Evolutionary conservation across 2,113 vertebrate species (phyloP), one percentile per base, ranked within the genome.

Genomic region (Ornithorhynchus anatinus): DNA sequence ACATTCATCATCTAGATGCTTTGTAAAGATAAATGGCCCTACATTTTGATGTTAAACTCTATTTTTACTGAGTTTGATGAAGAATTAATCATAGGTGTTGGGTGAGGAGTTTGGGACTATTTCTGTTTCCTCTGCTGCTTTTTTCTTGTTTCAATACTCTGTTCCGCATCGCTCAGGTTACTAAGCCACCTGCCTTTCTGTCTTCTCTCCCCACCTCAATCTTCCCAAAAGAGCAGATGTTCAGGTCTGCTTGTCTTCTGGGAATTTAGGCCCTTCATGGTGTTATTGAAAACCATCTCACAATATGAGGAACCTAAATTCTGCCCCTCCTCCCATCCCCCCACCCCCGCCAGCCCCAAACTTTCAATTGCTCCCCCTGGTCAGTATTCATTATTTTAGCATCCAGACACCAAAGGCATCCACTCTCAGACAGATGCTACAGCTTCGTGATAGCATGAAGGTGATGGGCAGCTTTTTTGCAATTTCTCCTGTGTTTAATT

Each of bases 1-100:
- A 69, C 81, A 86, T 90, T 86, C 75, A 85, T 90, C 86, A 90
- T 77, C 56, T 77, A 85, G 88, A 91, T 87, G 81, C 71, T 70
- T 87, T 88, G 64, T 84, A 74, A 74, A 75, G 83, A 81, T 83
- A 90, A 88, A 89, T 84, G 74, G 68, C 79, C 82, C 85, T 84
- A 68, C 79, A 78, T 86, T 89, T 91, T 83, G 10, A 27, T 80
- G 89, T 72, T 72, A 86, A 88, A 69, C 76, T 79, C 69, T 83
- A 84, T 89, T 88, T 88, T 76, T 81, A 69, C 76, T 65, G 86
- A 88, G 81, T 88, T 84, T 89, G 87, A 86, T 83, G 56, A 51
- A 76, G 54, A 86, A 79, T 92, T 88, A 88, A 89, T 92, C 86
- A 89, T 53, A 69, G 60, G 43, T 20, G 5, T 84, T 77, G 71